A percentile compares a stretch with the other conserved stretches of the same genome.
These are phyloP conservation scores for Dendrophyllia cribrosa DNA, from an alignment of 64 coral and sea anemone genomes.

Conservation along the genomic window DNA sequence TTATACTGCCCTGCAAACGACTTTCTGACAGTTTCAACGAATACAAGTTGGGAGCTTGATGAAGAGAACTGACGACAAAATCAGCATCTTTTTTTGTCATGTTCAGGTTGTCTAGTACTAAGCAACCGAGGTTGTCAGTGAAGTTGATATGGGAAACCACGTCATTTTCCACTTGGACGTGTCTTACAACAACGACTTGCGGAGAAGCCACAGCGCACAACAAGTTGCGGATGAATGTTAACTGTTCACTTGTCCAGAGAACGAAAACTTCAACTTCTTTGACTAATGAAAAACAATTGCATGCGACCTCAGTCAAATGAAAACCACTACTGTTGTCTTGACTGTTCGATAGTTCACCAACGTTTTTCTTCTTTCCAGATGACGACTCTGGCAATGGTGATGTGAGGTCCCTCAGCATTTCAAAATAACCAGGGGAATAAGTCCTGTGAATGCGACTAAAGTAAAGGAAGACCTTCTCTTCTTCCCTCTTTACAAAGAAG, in stretches of 20 bases:
- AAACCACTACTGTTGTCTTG: neutral
- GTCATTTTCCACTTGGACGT: neutral
- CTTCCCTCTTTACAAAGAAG: neutral
- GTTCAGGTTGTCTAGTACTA: neutral
- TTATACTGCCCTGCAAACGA: neutral
- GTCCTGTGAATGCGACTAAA: neutral
- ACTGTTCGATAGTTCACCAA: neutral
- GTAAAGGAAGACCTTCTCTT: neutral
- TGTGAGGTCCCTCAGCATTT: neutral
- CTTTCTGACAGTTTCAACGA: neutral
- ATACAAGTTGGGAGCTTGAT: neutral
- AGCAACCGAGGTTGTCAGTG: neutral
- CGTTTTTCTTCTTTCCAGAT: neutral
- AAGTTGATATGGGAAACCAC: neutral
- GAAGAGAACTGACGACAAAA: neutral
- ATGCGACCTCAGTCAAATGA: neutral
- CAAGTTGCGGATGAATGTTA: neutral
- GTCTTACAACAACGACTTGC: neutral
- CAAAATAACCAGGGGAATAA: neutral
- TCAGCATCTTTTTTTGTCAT: neutral
- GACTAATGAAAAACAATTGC: neutral
- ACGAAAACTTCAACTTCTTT: neutral
- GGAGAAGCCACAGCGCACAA: neutral
- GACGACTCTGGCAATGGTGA: neutral
- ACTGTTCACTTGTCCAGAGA: neutral